Conservation (phyloP, 2,797 vertebrate genomes). For the Ceyx erithaca region DNA sequence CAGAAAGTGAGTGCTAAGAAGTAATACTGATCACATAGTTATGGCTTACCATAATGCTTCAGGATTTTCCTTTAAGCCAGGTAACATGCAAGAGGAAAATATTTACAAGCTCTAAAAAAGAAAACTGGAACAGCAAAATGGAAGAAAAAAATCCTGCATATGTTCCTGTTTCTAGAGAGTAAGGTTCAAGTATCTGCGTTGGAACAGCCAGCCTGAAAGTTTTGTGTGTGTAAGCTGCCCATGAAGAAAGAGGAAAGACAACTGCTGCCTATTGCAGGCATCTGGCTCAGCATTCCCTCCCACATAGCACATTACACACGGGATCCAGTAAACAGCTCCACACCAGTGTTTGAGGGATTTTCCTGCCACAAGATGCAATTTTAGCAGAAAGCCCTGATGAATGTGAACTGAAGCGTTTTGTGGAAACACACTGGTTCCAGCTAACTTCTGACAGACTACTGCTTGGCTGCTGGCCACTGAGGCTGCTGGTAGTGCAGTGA, state of each 20-base stretch:
- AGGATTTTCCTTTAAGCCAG: background rate
- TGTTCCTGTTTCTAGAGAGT: background rate
- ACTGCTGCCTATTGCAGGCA: rapidly evolving
- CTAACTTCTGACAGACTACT: background rate
- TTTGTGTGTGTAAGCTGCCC: background rate
- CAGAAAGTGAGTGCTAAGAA: background rate
- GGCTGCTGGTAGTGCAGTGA: background rate
- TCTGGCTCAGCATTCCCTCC: background rate
- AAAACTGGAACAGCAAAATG: background rate
- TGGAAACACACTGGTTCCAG: background rate
- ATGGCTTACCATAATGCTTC: background rate
- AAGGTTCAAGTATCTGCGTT: background rate
- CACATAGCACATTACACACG: background rate
- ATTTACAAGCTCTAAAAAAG: background rate
- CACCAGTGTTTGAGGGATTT: background rate
- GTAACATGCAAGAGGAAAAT: rapidly evolving
- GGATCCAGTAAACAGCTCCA: background rate
- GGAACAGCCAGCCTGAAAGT: background rate
- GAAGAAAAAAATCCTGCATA: background rate
- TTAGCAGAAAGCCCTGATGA: background rate
- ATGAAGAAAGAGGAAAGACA: background rate
- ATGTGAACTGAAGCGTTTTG: background rate
- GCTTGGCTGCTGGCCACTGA: background rate
- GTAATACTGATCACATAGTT: background rate
- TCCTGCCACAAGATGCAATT: background rate